phyloP scores from a whole-genome alignment of 2,113 vertebrate genomes.

The Pituophis catenifer region DNA sequence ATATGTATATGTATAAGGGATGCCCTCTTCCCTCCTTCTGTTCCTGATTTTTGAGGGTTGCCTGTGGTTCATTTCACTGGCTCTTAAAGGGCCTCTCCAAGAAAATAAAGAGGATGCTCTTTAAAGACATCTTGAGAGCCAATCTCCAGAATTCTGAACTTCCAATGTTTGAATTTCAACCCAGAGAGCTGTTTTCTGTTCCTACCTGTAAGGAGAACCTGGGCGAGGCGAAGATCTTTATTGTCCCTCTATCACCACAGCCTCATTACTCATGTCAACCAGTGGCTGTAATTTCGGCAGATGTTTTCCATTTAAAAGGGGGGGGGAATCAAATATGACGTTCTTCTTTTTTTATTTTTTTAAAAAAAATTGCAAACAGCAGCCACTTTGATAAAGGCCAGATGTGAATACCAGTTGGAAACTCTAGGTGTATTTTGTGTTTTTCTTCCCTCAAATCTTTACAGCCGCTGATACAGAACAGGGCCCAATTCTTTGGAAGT shows the following conservation, averaged over 20 bases:
- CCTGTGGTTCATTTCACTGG: background rate
- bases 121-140: background rate
- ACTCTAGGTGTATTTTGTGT: background rate
- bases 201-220: background rate
- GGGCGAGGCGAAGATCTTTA: background rate
- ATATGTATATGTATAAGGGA: background rate
- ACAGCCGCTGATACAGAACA: background rate
- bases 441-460: background rate
- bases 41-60: background rate
- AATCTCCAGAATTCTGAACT: background rate
- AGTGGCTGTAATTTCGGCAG: background rate
- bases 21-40: background rate
- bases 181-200: background rate
- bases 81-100: background rate
- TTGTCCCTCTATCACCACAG: background rate
- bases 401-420: constrained; percentile 16
- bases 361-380: background rate
- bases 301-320: background rate
- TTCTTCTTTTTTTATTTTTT: constrained; percentile 10
- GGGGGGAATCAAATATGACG: background rate
- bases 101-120: background rate
- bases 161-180: background rate
- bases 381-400: constrained; percentile 22
- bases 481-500: background rate
- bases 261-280: background rate